Evolutionary conservation across 2,113 vertebrate species (phyloP).

Genomic region (Campylorhamphus procurvoides): DNA sequence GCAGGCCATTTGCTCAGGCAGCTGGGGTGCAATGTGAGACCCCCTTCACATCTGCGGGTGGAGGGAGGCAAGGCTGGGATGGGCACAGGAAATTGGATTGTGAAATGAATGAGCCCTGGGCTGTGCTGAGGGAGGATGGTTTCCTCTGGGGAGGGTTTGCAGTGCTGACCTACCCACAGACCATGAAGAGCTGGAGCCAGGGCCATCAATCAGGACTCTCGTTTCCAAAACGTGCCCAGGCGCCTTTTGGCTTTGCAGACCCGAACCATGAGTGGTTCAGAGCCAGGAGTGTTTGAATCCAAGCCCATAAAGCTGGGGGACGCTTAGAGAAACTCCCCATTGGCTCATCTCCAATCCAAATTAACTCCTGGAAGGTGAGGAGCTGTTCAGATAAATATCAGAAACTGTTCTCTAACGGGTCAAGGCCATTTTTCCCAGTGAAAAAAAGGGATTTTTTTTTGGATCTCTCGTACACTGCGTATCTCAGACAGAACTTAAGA

Average conservation of each 20-base stretch:
- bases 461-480: background rate
- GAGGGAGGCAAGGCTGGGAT: background rate
- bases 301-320: background rate
- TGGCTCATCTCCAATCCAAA: background rate
- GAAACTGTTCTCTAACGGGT: background rate
- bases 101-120: slow-evolving; percentile 22
- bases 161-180: background rate
- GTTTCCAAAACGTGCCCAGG: background rate
- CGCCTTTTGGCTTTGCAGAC: background rate
- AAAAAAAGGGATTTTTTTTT: slow-evolving; percentile 4
- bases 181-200: background rate
- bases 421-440: background rate
- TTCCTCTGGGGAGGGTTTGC: slow-evolving; percentile 1
- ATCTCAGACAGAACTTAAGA: background rate
- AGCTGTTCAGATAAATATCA: slow-evolving; percentile 18
- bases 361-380: slow-evolving; percentile 35
- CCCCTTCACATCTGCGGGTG: background rate
- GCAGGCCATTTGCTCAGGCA: slow-evolving; percentile 43
- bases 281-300: background rate
- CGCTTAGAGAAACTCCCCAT: background rate
- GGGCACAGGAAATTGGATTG: slow-evolving; percentile 31
- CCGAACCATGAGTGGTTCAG: background rate
- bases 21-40: slow-evolving; percentile 12
- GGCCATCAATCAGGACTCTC: background rate
- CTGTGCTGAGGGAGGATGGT: background rate